Percentiles rank a stretch among this genome's conserved stretches.
Conservation (phyloP, 2,113 vertebrate genomes). For the Vimba vimba region DNA sequence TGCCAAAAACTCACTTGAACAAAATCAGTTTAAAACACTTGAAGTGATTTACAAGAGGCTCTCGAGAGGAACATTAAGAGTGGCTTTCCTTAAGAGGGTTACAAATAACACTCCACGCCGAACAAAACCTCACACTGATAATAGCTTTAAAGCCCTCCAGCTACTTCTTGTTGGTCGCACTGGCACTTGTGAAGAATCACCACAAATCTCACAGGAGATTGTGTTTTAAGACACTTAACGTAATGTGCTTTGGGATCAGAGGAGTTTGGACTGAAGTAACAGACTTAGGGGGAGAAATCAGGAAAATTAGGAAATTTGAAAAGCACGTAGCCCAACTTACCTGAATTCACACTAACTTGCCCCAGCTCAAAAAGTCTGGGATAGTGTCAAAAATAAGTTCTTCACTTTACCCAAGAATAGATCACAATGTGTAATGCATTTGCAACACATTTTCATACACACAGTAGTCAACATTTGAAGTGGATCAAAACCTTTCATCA, state of each 20-base stretch:
- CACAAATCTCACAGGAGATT: not conserved
- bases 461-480: too few species aligned
- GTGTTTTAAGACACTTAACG: not conserved
- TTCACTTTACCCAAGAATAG: too few species aligned
- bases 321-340: not conserved
- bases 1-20: not conserved
- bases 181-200: slow-evolving; percentile 12
- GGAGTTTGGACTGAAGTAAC: not conserved
- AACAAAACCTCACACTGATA: slow-evolving; percentile 26
- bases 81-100: slow-evolving; percentile 47
- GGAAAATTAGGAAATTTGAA: not conserved
- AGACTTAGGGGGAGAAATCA: not conserved
- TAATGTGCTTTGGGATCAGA: not conserved
- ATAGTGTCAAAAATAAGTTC: too few species aligned
- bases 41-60: slow-evolving; percentile 43
- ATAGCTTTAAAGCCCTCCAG: slow-evolving; percentile 30
- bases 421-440: too few species aligned
- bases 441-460: too few species aligned
- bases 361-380: not conserved
- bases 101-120: slow-evolving; percentile 20
- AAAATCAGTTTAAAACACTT: slow-evolving; percentile 22
- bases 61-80: slow-evolving; percentile 39
- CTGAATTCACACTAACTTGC: not conserved
- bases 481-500: too few species aligned
- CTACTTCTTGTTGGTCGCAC: not conserved